Evolutionary conservation across 2,797 vertebrate species (phyloP).

Genomic region (Schizopygopsis malacanthus): DNA sequence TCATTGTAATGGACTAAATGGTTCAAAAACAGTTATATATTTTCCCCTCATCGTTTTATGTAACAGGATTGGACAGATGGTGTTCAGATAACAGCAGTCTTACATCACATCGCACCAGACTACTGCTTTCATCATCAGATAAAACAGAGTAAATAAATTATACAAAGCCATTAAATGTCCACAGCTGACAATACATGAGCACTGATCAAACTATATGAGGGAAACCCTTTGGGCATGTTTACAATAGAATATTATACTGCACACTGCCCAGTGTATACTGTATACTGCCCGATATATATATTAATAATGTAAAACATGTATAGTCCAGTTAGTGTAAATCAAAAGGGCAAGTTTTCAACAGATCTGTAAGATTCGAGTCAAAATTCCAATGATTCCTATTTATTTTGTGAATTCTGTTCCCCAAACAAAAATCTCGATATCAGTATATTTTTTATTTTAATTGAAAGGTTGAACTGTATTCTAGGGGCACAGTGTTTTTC

Average conservation of each 20-base stretch:
- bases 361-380: neutral
- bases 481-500: neutral
- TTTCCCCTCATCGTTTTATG: constrained; percentile 70
- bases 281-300: neutral
- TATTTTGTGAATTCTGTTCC: neutral
- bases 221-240: neutral
- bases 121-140: constrained; percentile 33
- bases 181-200: neutral
- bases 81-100: constrained; percentile 71
- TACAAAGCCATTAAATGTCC: constrained; percentile 11
- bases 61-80: constrained; percentile 78
- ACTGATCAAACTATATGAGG: neutral
- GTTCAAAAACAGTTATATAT: constrained; percentile 63
- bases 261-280: neutral
- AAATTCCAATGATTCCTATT: neutral
- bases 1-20: constrained; percentile 22
- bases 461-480: neutral
- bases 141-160: constrained; percentile 38
- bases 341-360: neutral
- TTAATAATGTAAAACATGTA: neutral
- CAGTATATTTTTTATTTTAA: neutral
- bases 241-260: neutral
- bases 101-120: constrained; percentile 67
- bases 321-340: neutral
- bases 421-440: neutral